Evolutionary conservation across 1,140 invertebrate genomes (phyloP).

Genomic region (Meloidogyne floridensis): DNA sequence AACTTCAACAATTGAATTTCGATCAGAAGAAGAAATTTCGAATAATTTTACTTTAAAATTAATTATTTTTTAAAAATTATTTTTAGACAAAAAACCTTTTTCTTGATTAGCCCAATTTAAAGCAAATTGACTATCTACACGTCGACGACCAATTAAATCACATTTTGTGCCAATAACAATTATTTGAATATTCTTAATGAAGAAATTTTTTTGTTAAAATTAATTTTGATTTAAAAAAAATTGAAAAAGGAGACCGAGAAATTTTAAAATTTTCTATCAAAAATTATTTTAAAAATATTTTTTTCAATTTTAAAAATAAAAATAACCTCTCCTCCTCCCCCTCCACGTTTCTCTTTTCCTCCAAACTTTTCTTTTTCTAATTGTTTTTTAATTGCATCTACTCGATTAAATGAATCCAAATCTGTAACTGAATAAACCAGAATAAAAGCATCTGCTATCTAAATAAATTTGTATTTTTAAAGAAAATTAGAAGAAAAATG

Average conservation of each 20-base stretch:
- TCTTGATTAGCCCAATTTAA: constrained; percentile 54
- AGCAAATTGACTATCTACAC: constrained; percentile 57
- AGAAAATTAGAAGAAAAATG: constrained; percentile 1
- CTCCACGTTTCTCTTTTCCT: constrained; percentile 57
- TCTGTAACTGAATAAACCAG: constrained; percentile 60
- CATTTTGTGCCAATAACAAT: constrained; percentile 57
- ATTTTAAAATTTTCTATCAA: too few relatives aligned
- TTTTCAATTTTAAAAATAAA: not conserved
- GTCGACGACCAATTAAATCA: constrained; percentile 47
- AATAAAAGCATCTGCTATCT: constrained; percentile 64
- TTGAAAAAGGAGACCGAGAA: too few relatives aligned
- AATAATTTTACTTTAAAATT: constrained; percentile 45
- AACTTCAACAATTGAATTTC: constrained; percentile 56
- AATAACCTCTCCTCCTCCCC: constrained; percentile 12
- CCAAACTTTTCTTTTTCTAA: constrained; percentile 55
- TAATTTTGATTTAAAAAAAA: too few relatives aligned
- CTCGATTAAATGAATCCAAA: constrained; percentile 57
- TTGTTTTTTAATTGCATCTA: constrained; percentile 61
- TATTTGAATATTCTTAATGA: constrained; percentile 48
- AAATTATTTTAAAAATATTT: too few relatives aligned
- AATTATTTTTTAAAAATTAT: not conserved
- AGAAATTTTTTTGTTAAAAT: too few relatives aligned
- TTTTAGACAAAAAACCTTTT: constrained; percentile 37
- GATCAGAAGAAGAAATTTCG: constrained; percentile 35
- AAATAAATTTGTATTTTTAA: constrained; percentile 4